phyloP scores from a whole-genome alignment of 2,888 invertebrate species.

The Drosophila setosimentum region DNA sequence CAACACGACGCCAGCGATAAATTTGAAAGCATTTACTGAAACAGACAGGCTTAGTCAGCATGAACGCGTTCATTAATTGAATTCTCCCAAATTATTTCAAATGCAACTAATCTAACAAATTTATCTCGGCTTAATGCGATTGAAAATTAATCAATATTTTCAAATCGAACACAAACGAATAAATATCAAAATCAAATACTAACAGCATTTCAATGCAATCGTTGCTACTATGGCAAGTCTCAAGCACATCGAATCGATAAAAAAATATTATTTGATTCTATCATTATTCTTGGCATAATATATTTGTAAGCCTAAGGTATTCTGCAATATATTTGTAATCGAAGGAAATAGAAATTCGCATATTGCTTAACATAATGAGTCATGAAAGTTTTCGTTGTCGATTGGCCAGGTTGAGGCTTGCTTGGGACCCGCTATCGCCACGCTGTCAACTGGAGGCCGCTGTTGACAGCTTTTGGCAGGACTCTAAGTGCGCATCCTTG shows the following conservation, averaged over 20 bases:
- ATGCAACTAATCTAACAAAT: neutral
- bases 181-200: neutral
- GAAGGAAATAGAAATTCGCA: neutral
- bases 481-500: slow-evolving; percentile 20
- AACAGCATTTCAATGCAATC: too few species aligned
- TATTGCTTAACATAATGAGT: neutral
- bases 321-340: neutral
- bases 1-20: slow-evolving; percentile 1
- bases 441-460: slow-evolving; percentile 27
- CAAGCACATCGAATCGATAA: too few species aligned
- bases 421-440: neutral
- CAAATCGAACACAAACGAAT: neutral
- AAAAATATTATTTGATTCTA: neutral
- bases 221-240: too few species aligned
- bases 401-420: slow-evolving; percentile 11
- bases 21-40: neutral
- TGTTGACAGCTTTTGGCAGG: slow-evolving; percentile 14
- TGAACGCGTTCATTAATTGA: neutral
- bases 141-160: neutral
- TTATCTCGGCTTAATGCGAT: neutral
- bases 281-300: neutral
- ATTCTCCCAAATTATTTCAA: neutral
- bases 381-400: neutral
- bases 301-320: too few species aligned
- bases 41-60: neutral